Percentiles rank a stretch among this genome's conserved stretches.
Evolutionary conservation across 2,113 vertebrate genomes (phyloP).

Genomic region (Poecilia latipinna): DNA sequence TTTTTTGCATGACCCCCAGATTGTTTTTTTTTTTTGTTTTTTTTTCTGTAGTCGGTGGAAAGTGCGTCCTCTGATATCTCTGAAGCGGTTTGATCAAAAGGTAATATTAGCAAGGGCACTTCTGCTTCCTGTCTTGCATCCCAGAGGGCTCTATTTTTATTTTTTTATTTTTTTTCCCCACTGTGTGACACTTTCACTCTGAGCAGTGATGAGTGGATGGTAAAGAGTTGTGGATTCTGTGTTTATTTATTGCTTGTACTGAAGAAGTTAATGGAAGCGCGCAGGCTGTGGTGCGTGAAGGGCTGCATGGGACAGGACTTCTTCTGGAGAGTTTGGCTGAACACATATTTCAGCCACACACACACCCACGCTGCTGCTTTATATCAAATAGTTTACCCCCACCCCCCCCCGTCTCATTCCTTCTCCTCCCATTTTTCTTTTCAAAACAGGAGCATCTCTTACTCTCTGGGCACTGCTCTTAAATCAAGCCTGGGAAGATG

Average conservation of each 20-base stretch:
- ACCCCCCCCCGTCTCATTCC: constrained; percentile 37
- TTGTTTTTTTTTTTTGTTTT: too few relatives aligned
- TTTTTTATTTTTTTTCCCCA: background rate
- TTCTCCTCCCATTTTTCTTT: constrained; percentile 52
- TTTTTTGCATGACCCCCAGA: constrained; percentile 68
- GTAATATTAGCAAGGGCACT: constrained; percentile 49
- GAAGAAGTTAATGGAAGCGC: constrained; percentile 67
- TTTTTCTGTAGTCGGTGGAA: constrained; percentile 63
- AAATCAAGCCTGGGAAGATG: constrained; percentile 60
- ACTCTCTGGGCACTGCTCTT: constrained; percentile 38
- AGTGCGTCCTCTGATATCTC: constrained; percentile 64
- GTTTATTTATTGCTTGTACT: constrained; percentile 69
- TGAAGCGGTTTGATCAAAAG: constrained; percentile 65
- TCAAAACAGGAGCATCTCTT: constrained; percentile 48
- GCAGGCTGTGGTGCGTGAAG: constrained; percentile 64
- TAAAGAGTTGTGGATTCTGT: constrained; percentile 73
- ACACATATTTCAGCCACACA: constrained; percentile 58
- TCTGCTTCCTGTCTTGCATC: constrained; percentile 43
- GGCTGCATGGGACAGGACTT: constrained; percentile 62
- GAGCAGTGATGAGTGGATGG: constrained; percentile 56
- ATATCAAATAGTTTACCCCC: constrained; percentile 60
- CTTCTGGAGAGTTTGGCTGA: constrained; percentile 43
- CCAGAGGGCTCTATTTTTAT: constrained; percentile 46
- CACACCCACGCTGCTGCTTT: constrained; percentile 25
- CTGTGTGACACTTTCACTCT: constrained; percentile 45